phyloP scores from a whole-genome alignment of 2,888 invertebrate species.

The Ischnus inquisitorius region DNA sequence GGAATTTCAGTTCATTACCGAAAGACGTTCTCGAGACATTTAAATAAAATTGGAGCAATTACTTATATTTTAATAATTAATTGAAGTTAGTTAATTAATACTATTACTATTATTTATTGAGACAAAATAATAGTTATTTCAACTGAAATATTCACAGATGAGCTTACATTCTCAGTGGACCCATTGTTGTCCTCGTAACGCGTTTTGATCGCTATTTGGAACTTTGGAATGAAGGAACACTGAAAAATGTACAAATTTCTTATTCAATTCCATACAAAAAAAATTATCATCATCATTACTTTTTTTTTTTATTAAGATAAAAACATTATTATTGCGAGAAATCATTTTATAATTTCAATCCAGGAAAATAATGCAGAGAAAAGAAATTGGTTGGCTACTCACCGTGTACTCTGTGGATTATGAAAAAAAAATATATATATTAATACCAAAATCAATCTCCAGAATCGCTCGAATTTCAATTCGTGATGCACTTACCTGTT shows the following conservation, averaged over 20 bases:
- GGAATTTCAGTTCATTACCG: too few species aligned
- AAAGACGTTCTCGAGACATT: too few species aligned
- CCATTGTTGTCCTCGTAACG: constrained; percentile 96
- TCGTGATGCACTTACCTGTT: constrained; percentile 88
- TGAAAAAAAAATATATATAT: constrained; percentile 73
- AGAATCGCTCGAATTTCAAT: neutral
- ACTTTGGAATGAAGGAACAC: constrained; percentile 96
- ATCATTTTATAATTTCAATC: neutral
- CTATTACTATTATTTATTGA: too few species aligned
- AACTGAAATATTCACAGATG: neutral
- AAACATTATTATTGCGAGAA: neutral
- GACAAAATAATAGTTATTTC: neutral
- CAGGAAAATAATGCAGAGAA: neutral
- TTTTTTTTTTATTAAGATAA: too few species aligned
- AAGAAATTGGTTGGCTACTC: constrained; percentile 83
- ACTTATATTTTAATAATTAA: too few species aligned
- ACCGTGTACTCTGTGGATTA: constrained; percentile 90
- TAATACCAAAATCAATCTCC: neutral
- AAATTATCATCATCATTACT: constrained; percentile 48
- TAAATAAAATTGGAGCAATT: too few species aligned
- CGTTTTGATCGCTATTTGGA: constrained; percentile 94
- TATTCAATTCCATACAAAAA: constrained; percentile 49
- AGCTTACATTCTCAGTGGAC: constrained; percentile 94
- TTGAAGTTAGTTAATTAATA: too few species aligned
- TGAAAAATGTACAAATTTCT: constrained; percentile 86